Conservation (phyloP, 1,140 invertebrate species). For the Drosophila tristis region DNA sequence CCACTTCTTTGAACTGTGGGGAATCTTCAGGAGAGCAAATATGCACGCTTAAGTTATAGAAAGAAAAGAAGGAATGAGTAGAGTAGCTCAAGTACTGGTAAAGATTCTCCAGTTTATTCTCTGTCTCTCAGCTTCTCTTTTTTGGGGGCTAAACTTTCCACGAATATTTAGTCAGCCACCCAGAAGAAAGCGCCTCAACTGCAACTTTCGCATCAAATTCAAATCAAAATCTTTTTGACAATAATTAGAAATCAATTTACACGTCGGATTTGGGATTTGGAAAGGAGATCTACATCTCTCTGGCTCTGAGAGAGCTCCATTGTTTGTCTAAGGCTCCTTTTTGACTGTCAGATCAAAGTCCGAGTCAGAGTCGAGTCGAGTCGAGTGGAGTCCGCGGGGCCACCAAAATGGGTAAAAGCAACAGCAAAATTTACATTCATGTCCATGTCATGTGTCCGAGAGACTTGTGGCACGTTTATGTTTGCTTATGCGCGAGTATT, state of each 20-base stretch:
- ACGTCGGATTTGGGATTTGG: slow-evolving; percentile 62
- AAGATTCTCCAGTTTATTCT: too few species aligned
- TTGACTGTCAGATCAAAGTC: slow-evolving; percentile 69
- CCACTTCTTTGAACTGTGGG: background rate
- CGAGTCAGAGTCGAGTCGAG: background rate
- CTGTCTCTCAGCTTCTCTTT: too few species aligned
- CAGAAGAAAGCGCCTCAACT: slow-evolving; percentile 9
- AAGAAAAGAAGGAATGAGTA: background rate
- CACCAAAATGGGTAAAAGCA: too few species aligned
- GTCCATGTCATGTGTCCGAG: slow-evolving; percentile 72
- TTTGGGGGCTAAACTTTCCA: too few species aligned
- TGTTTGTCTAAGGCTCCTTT: slow-evolving; percentile 69
- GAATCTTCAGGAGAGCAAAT: background rate
- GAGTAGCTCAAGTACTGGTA: too few species aligned
- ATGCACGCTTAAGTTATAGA: background rate
- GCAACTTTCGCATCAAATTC: slow-evolving; percentile 42
- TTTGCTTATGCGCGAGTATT: slow-evolving; percentile 72
- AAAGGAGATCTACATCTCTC: slow-evolving; percentile 19
- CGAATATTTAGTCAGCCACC: too few species aligned
- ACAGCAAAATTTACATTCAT: slow-evolving; percentile 50
- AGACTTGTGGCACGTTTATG: slow-evolving; percentile 75
- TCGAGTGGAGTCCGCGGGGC: too few species aligned
- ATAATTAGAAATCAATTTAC: slow-evolving; percentile 77
- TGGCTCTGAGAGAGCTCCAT: slow-evolving; percentile 24
- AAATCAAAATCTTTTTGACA: slow-evolving; percentile 38